phyloP scores from a whole-genome alignment of 2,113 vertebrate genomes.

The Datnioides undecimradiatus region DNA sequence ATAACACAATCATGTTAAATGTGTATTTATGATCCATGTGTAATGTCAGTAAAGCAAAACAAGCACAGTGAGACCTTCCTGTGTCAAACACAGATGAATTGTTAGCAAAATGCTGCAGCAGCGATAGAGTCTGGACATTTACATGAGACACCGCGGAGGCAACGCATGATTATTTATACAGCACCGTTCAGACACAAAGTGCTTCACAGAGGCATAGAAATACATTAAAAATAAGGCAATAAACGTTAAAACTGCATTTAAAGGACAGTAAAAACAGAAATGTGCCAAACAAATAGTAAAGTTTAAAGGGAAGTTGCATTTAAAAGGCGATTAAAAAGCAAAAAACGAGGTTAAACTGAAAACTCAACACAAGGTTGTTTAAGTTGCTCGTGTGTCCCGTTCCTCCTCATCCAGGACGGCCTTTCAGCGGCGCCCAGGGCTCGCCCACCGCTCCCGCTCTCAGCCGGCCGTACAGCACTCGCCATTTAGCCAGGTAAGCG shows the following conservation, averaged over 20 bases:
- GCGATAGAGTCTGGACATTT: not conserved
- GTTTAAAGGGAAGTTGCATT: too few species aligned
- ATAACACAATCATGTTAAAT: not conserved
- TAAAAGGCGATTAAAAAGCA: too few species aligned
- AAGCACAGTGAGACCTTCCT: not conserved
- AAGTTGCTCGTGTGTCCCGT: not conserved
- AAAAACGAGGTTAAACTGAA: not conserved
- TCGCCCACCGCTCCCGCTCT: constrained; percentile 44
- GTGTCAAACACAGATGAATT: not conserved
- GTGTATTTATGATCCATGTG: not conserved
- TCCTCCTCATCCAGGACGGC: constrained; percentile 54
- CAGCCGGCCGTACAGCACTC: constrained; percentile 77
- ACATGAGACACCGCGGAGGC: too few species aligned
- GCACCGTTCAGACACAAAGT: too few species aligned
- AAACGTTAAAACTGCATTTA: too few species aligned
- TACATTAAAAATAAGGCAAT: too few species aligned
- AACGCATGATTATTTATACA: too few species aligned
- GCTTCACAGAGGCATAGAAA: too few species aligned
- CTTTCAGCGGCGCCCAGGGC: constrained; percentile 45
- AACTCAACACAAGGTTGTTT: not conserved
- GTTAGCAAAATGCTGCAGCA: not conserved
- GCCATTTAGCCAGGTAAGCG: constrained; percentile 90
- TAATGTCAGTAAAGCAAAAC: not conserved
- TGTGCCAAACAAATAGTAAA: too few species aligned
- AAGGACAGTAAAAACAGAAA: too few species aligned